These are phyloP conservation scores for Amblyopsis rosae DNA, from an alignment of 2,113 vertebrate genomes.

Conservation along the genomic window DNA sequence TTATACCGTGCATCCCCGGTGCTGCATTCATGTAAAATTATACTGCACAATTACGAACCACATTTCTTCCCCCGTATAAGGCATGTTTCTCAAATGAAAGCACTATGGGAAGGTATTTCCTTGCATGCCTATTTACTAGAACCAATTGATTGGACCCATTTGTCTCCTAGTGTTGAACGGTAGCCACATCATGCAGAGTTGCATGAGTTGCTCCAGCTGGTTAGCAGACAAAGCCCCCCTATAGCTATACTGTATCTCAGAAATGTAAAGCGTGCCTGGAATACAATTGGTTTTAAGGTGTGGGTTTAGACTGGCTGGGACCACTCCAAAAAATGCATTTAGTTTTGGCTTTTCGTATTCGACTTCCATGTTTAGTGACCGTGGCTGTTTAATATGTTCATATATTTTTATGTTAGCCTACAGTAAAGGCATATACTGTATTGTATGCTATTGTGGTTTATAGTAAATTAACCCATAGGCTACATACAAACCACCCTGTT, in stretches of 20 bases:
- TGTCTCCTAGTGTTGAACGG: constrained; percentile 6
- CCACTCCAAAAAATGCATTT: no score
- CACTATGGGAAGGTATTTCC: not conserved
- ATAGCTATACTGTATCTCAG: constrained; percentile 2
- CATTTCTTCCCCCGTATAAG: no score
- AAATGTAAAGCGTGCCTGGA: constrained; percentile 19
- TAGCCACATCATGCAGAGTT: constrained; percentile 26
- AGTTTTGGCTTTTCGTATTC: no score
- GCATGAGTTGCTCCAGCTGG: constrained; percentile 44
- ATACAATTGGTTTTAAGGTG: no score
- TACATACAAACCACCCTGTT: no score
- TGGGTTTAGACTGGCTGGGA: no score
- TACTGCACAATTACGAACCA: constrained; percentile 16
- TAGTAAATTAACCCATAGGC: no score
- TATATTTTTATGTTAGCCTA: no score
- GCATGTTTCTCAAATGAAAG: constrained; percentile 4
- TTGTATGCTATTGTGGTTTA: no score
- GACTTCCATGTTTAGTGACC: no score
- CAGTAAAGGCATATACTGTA: no score
- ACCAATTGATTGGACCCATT: constrained; percentile 16
- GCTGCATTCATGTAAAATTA: constrained; percentile 24
- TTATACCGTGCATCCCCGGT: not conserved
- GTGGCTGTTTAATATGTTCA: no score
- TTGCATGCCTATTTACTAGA: constrained; percentile 7
- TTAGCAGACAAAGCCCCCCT: constrained; percentile 16